phyloP scores from a whole-genome alignment of 2,888 invertebrate species.

The Drosophila tripunctata region DNA sequence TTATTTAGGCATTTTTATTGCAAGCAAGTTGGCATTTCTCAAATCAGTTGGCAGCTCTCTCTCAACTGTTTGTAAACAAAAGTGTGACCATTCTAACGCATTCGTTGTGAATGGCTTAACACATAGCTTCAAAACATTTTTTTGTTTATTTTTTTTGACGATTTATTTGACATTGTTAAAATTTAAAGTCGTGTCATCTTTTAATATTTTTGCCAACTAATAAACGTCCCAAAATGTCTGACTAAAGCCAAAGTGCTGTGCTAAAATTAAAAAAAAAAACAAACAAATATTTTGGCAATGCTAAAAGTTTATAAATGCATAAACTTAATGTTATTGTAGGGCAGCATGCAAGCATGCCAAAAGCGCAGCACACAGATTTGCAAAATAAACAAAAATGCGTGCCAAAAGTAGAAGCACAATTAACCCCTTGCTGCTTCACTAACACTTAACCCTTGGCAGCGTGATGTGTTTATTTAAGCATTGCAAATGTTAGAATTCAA shows the following conservation, averaged over 20 bases:
- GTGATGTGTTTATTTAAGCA: slow-evolving; percentile 54
- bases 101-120: background rate
- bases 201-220: background rate
- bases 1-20: slow-evolving; percentile 28
- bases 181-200: too few relatives aligned
- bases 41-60: slow-evolving; percentile 12
- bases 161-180: too few relatives aligned
- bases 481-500: slow-evolving; percentile 51
- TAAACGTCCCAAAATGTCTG: background rate
- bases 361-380: slow-evolving; percentile 43
- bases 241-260: background rate
- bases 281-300: too few relatives aligned
- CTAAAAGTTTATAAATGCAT: background rate
- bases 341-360: slow-evolving; percentile 30
- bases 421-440: background rate
- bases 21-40: slow-evolving; percentile 25
- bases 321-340: slow-evolving; percentile 33
- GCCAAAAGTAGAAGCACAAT: slow-evolving; percentile 36
- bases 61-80: slow-evolving; percentile 11
- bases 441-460: slow-evolving; percentile 26
- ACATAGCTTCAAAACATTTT: too few relatives aligned
- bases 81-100: slow-evolving; percentile 23
- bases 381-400: slow-evolving; percentile 56
- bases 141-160: background rate
- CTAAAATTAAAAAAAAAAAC: background rate